Evolutionary conservation across 2,113 vertebrate genomes (phyloP).

Genomic region (Chloebia gouldiae): DNA sequence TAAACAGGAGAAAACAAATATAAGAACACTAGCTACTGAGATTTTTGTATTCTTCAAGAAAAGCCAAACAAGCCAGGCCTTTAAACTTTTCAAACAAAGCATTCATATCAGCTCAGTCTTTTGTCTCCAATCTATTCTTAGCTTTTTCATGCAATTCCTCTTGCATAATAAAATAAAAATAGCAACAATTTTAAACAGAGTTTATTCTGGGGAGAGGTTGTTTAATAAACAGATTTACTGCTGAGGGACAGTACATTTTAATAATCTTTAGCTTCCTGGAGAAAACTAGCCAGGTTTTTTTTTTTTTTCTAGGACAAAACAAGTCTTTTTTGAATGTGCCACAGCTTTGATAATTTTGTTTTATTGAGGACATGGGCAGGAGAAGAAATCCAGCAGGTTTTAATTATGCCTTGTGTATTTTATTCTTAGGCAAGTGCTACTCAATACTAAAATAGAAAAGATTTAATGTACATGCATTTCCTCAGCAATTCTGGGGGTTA

Average conservation of each 20-base stretch:
- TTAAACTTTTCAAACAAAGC: neutral
- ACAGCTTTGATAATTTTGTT: neutral
- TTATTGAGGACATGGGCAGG: neutral
- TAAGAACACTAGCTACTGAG: neutral
- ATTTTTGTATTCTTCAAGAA: neutral
- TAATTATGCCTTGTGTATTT: neutral
- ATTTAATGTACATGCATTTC: neutral
- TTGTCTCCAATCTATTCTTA: neutral
- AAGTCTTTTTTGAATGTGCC: neutral
- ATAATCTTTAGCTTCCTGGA: neutral
- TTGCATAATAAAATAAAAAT: neutral
- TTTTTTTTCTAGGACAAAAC: neutral
- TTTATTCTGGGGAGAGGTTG: neutral
- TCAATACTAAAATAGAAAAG: neutral
- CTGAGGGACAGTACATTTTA: neutral
- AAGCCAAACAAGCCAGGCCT: neutral
- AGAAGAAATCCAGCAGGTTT: neutral
- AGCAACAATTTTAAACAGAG: neutral
- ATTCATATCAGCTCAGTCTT: neutral
- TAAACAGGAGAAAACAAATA: neutral
- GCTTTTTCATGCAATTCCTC: neutral
- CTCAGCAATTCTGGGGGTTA: neutral
- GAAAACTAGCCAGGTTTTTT: neutral
- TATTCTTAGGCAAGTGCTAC: neutral
- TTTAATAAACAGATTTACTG: neutral